These are phyloP conservation scores for Hylyphantes graminicola DNA, from an alignment of 1,140 invertebrate genomes.

Conservation along the genomic window DNA sequence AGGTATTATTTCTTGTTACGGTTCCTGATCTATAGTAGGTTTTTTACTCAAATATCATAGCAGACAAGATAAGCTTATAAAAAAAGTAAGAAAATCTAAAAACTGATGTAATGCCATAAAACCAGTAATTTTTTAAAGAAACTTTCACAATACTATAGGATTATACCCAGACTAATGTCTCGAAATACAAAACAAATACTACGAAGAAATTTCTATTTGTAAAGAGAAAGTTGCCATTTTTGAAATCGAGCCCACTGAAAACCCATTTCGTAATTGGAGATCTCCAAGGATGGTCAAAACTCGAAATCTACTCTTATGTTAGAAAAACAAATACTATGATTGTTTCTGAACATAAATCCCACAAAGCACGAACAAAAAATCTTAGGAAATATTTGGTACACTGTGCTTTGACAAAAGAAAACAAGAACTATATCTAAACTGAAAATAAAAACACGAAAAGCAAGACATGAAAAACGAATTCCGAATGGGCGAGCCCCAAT, in stretches of 20 bases:
- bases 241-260: neutral
- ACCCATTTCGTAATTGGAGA: neutral
- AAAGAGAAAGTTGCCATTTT: neutral
- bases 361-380: neutral
- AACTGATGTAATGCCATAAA: too few relatives aligned
- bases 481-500: conserved; percentile 22
- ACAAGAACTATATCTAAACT: conserved; percentile 30
- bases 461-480: conserved; percentile 23
- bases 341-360: conserved; percentile 1
- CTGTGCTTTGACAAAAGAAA: conserved; percentile 19
- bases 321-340: conserved; percentile 17
- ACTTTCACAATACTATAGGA: too few relatives aligned
- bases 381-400: conserved; percentile 15
- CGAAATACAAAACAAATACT: too few relatives aligned
- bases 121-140: too few relatives aligned
- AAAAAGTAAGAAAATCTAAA: too few relatives aligned
- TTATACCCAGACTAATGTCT: too few relatives aligned
- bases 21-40: too few relatives aligned
- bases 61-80: too few relatives aligned
- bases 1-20: too few relatives aligned
- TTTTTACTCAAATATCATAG: too few relatives aligned
- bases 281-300: too few relatives aligned
- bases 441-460: neutral
- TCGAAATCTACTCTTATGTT: neutral
- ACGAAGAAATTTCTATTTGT: too few relatives aligned